phyloP scores from a whole-genome alignment of 2,888 invertebrate genomes.

The Clistopyga incitator region DNA sequence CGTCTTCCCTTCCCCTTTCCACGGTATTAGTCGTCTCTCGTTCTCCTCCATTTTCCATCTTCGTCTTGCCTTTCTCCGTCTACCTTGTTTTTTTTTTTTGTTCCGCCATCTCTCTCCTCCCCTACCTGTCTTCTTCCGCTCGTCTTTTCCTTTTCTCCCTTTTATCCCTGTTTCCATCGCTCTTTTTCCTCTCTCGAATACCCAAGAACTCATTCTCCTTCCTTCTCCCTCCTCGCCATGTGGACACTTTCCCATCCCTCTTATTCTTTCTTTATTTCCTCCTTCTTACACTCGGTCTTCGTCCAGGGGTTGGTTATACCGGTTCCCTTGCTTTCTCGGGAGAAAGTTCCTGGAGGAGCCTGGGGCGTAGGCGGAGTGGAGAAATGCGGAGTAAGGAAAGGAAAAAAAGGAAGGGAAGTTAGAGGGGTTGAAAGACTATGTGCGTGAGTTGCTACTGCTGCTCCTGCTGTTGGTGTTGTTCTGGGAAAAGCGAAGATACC shows the following conservation, averaged over 20 bases:
- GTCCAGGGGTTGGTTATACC: conserved; percentile 46
- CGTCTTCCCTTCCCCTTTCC: conserved; percentile 61
- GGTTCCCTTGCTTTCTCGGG: conserved; percentile 40
- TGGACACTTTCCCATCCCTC: conserved; percentile 54
- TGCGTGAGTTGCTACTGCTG: conserved; percentile 23
- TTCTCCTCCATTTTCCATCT: conserved; percentile 63
- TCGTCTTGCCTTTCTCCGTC: conserved; percentile 53
- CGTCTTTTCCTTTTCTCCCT: conserved; percentile 42
- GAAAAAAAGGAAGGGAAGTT: conserved; percentile 30
- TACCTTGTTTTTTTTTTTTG: conserved; percentile 37
- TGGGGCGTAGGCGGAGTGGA: conserved; percentile 53
- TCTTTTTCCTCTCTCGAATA: conserved; percentile 51
- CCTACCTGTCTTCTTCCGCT: conserved; percentile 58
- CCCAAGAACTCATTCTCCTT: conserved; percentile 40
- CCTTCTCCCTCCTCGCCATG: conserved; percentile 45
- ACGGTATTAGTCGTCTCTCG: conserved; percentile 59
- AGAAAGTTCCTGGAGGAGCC: conserved; percentile 61
- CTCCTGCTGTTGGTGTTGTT: conserved; percentile 30
- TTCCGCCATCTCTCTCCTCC: conserved; percentile 49
- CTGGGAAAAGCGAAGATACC: conserved; percentile 58
- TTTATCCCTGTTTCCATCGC: conserved; percentile 65
- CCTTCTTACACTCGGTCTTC: conserved; percentile 26
- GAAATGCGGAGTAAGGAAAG: conserved; percentile 47
- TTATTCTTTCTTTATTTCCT: conserved; percentile 32
- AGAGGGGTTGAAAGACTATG: conserved; percentile 58